A percentile compares a stretch with the other conserved stretches of the same genome.
Conservation (phyloP, 2,797 vertebrate species). For the Falco berigora region DNA sequence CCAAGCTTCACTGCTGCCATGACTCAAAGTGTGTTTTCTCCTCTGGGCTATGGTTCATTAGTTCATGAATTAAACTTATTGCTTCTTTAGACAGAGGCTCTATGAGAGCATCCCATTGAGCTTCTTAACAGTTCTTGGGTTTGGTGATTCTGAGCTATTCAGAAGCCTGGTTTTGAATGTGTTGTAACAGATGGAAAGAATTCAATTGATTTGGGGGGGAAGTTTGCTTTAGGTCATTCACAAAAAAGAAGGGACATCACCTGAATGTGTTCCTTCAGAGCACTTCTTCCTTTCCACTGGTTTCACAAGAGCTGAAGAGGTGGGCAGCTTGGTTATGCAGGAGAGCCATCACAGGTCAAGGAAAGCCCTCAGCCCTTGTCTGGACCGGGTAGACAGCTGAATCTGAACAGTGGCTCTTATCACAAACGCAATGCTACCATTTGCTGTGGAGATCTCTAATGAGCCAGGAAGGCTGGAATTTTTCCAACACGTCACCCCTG, state of each 20-base stretch:
- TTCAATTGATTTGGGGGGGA: not conserved
- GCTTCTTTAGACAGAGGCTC: not conserved
- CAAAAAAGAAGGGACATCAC: not conserved
- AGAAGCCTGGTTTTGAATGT: not conserved
- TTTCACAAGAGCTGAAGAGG: not conserved
- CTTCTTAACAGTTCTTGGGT: not conserved
- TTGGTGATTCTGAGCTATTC: not conserved
- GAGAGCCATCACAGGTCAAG: not conserved
- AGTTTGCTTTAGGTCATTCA: not conserved
- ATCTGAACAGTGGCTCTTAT: not conserved
- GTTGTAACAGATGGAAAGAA: not conserved
- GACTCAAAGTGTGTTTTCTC: not conserved
- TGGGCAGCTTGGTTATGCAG: not conserved
- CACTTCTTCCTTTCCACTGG: not conserved
- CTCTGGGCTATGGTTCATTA: not conserved
- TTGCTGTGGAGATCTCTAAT: slow-evolving; percentile 49
- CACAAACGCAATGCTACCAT: not conserved
- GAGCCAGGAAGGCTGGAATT: slow-evolving; percentile 49
- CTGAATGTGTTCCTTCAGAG: not conserved
- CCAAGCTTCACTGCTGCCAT: not conserved
- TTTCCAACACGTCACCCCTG: slow-evolving; percentile 36
- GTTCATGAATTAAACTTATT: not conserved
- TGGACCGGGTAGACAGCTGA: not conserved
- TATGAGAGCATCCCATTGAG: not conserved
- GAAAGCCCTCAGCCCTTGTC: not conserved